These are phyloP conservation scores for Butorides virescens DNA, from an alignment of 2,113 vertebrate genomes.

Conservation along the genomic window DNA sequence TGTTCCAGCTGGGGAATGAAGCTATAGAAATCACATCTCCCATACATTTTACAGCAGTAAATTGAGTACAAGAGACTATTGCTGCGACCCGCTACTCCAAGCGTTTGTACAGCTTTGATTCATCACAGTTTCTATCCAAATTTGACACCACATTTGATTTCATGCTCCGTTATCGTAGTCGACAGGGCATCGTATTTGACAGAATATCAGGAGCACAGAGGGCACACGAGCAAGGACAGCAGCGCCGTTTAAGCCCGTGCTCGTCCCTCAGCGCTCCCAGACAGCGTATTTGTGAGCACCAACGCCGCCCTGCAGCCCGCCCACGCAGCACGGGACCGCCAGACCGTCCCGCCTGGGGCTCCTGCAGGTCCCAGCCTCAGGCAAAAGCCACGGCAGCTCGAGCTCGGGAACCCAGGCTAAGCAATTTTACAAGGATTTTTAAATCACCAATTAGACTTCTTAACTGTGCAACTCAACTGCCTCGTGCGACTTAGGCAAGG, in stretches of 20 bases:
- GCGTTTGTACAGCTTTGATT: constrained; percentile 37
- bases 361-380: not conserved
- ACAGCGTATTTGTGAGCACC: not conserved
- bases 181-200: constrained; percentile 33
- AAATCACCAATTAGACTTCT: not conserved
- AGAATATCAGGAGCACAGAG: not conserved
- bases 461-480: not conserved
- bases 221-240: not conserved
- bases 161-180: not conserved
- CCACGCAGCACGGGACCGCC: not conserved
- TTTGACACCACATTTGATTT: not conserved
- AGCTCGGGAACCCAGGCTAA: not conserved
- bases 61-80: not conserved
- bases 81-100: constrained; percentile 44
- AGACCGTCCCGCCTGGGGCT: not conserved
- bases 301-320: not conserved
- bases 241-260: not conserved
- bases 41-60: not conserved
- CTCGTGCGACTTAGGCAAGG: not conserved
- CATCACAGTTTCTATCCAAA: not conserved
- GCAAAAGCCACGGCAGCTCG: not conserved
- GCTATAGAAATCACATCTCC: not conserved
- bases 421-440: not conserved
- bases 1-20: not conserved
- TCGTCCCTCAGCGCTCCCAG: not conserved